These are phyloP conservation scores for Ceuthmochares aereus DNA, from an alignment of 2,113 vertebrate genomes.

Conservation along the genomic window DNA sequence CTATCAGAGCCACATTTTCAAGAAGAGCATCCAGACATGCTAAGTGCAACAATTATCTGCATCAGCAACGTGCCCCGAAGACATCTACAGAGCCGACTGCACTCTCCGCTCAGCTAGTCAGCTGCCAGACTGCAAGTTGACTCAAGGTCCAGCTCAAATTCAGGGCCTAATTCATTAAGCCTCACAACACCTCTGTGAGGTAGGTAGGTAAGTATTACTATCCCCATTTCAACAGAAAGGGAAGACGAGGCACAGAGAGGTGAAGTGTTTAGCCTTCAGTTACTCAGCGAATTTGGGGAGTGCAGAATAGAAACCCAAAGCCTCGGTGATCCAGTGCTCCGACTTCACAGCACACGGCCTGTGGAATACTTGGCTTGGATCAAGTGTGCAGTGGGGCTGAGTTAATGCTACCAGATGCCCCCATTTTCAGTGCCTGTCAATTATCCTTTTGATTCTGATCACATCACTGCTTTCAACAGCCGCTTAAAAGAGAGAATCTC, in stretches of 20 bases:
- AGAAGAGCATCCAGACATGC: slow-evolving; percentile 7
- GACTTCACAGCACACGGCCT: slow-evolving; percentile 2
- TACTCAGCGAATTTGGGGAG: not conserved
- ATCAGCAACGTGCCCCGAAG: not conserved
- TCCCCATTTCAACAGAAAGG: slow-evolving; percentile 45
- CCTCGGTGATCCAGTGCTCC: slow-evolving; percentile 51
- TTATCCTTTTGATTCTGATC: not conserved
- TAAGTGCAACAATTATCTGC: slow-evolving; percentile 20
- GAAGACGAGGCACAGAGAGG: slow-evolving; percentile 46
- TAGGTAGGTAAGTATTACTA: slow-evolving; percentile 50
- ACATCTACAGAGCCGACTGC: not conserved
- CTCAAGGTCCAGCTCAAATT: slow-evolving; percentile 30
- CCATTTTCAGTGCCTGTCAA: not conserved
- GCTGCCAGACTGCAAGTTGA: not conserved
- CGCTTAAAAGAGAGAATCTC: not conserved
- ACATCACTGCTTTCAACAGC: not conserved
- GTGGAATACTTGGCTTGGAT: not conserved
- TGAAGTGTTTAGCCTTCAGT: slow-evolving; percentile 40
- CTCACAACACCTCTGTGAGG: slow-evolving; percentile 72
- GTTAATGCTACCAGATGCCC: not conserved
- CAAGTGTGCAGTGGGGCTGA: not conserved
- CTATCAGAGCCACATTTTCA: not conserved
- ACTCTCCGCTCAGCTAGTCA: not conserved
- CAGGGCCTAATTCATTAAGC: slow-evolving; percentile 49
- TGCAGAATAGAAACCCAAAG: slow-evolving; percentile 39